Evolutionary conservation across 2,113 vertebrate species (phyloP).

Genomic region (Ceyx melanurus): DNA sequence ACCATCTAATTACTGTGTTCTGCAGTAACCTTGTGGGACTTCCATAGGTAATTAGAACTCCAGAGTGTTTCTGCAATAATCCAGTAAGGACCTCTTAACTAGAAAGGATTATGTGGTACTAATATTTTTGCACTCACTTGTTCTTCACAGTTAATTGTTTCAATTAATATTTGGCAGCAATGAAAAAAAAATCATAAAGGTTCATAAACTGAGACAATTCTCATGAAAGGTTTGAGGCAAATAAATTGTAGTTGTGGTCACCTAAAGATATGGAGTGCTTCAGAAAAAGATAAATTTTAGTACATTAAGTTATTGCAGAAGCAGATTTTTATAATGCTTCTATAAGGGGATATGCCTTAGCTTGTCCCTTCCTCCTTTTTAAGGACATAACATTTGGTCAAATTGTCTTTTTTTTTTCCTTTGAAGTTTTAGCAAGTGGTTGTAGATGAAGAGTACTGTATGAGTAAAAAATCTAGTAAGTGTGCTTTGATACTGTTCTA

Average conservation of each 20-base stretch:
- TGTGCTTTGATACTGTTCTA: not conserved
- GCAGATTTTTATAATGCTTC: not conserved
- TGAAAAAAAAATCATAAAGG: slow-evolving; percentile 27
- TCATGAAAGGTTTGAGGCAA: not conserved
- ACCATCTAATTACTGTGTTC: slow-evolving; percentile 75
- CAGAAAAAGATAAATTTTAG: not conserved
- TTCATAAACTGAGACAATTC: not conserved
- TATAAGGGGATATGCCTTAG: not conserved
- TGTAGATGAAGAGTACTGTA: not conserved
- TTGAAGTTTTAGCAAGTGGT: not conserved
- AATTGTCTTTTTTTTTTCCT: not conserved
- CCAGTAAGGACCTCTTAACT: slow-evolving; percentile 76
- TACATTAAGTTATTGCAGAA: not conserved
- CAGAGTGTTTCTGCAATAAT: slow-evolving; percentile 73
- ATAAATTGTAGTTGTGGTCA: not conserved
- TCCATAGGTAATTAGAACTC: slow-evolving; percentile 79
- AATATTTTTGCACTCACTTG: slow-evolving; percentile 64
- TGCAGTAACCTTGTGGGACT: slow-evolving; percentile 74
- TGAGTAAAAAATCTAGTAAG: not conserved
- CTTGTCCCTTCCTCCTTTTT: not conserved
- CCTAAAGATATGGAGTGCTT: not conserved
- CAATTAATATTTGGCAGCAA: slow-evolving; percentile 75
- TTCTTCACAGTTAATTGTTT: slow-evolving; percentile 76
- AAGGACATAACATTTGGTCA: not conserved
- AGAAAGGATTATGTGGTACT: slow-evolving; percentile 75